Conservation (phyloP, 2,113 vertebrate species). For the Protobothrops flavoviridis region DNA sequence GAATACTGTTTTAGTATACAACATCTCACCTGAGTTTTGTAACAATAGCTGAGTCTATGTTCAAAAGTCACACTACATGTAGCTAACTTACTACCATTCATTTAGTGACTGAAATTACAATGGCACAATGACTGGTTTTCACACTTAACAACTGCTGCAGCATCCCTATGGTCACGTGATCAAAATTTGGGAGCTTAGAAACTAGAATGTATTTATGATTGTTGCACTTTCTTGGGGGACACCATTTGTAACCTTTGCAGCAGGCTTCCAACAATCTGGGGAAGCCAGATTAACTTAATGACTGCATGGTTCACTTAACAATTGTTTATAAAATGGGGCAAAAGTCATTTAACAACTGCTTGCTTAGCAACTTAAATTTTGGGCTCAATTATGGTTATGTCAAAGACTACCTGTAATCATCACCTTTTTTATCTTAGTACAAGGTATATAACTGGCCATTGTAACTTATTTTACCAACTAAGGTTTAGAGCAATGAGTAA, state of each 20-base stretch:
- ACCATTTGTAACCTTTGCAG: background rate
- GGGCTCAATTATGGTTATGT: background rate
- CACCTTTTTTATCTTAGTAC: background rate
- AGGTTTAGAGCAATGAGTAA: background rate
- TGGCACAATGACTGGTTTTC: background rate
- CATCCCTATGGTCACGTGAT: background rate
- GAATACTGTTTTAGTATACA: background rate
- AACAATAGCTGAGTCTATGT: background rate
- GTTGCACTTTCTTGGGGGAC: background rate
- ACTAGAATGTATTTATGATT: background rate
- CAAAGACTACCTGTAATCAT: background rate
- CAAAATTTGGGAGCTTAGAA: background rate
- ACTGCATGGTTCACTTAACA: background rate
- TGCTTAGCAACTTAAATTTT: background rate
- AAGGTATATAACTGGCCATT: background rate
- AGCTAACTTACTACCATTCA: background rate
- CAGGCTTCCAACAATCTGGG: background rate
- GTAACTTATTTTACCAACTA: background rate
- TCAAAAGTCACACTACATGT: background rate
- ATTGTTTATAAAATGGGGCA: background rate
- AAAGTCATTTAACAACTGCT: background rate
- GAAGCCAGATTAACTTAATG: background rate
- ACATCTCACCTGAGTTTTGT: background rate
- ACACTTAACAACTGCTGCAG: background rate
- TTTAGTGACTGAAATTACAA: background rate